Percentiles rank a stretch among this genome's conserved stretches.
Evolutionary conservation across 2,113 vertebrate species (phyloP).

Genomic region (Neogale vison): DNA sequence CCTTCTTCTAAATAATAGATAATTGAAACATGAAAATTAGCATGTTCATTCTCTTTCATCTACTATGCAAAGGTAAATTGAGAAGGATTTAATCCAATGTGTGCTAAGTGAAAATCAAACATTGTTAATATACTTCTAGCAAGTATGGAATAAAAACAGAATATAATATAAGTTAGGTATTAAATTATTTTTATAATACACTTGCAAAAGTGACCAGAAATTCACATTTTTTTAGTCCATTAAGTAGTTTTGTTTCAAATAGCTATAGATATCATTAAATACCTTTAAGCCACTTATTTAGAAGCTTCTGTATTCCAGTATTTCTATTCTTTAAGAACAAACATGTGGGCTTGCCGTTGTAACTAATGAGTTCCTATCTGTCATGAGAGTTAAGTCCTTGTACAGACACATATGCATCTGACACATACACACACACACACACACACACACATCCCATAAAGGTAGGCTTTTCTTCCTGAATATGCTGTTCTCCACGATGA

Average conservation of each 20-base stretch:
- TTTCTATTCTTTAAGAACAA: not conserved
- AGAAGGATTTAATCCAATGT: not conserved
- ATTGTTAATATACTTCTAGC: not conserved
- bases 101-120: not conserved
- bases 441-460: not conserved
- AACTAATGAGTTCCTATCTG: not conserved
- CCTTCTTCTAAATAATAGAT: not conserved
- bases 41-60: not conserved
- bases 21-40: not conserved
- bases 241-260: slow-evolving; percentile 5
- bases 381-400: not conserved
- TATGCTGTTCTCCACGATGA: not conserved
- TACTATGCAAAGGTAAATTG: not conserved
- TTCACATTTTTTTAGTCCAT: not conserved
- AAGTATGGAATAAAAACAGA: not conserved
- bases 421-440: not conserved
- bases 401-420: not conserved
- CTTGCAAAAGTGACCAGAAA: slow-evolving; percentile 3
- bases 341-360: not conserved
- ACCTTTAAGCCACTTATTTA: not conserved
- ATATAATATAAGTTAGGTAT: not conserved
- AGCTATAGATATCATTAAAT: not conserved
- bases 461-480: not conserved
- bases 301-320: not conserved
- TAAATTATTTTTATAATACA: slow-evolving; percentile 10